phyloP scores from a whole-genome alignment of 92 coral and sea anemone species.

The Phymanthus crucifer region DNA sequence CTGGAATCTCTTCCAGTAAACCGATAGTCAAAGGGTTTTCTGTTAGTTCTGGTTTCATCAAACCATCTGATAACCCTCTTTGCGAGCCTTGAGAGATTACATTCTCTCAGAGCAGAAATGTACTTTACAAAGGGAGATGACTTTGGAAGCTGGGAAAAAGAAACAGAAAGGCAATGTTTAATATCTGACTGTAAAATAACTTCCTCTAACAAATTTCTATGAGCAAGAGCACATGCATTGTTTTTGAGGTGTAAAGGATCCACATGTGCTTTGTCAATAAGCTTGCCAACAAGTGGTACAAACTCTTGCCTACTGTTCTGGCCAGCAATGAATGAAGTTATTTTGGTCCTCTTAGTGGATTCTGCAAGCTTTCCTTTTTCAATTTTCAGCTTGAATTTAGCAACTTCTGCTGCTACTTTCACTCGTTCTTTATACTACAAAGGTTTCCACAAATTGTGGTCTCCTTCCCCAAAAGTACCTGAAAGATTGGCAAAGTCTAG shows the following conservation, averaged over 20 bases:
- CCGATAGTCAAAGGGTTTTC: constrained; percentile 40
- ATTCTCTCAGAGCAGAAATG: constrained; percentile 16
- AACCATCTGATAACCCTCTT: constrained; percentile 28
- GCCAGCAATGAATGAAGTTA: neutral
- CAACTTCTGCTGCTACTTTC: constrained; percentile 14
- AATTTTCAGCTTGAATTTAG: neutral
- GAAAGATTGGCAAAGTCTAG: constrained; percentile 13
- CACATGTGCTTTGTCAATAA: constrained; percentile 15
- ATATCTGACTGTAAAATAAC: neutral
- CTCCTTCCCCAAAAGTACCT: constrained; percentile 40
- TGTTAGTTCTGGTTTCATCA: constrained; percentile 3
- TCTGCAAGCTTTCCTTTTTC: neutral
- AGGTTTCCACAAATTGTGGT: constrained; percentile 38
- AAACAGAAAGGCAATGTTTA: neutral
- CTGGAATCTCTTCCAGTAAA: constrained; percentile 53
- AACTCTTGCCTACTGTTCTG: constrained; percentile 12
- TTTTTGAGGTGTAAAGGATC: too few relatives aligned
- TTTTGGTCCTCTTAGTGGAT: constrained; percentile 5
- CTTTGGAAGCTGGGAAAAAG: constrained; percentile 43
- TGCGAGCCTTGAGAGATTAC: constrained; percentile 30
- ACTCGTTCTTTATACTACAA: constrained; percentile 35
- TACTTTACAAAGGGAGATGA: constrained; percentile 32
- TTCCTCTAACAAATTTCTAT: neutral
- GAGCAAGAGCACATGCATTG: too few relatives aligned
- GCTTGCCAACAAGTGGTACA: constrained; percentile 11